phyloP scores from a whole-genome alignment of 2,113 vertebrate species.

The Colinus virginianus region DNA sequence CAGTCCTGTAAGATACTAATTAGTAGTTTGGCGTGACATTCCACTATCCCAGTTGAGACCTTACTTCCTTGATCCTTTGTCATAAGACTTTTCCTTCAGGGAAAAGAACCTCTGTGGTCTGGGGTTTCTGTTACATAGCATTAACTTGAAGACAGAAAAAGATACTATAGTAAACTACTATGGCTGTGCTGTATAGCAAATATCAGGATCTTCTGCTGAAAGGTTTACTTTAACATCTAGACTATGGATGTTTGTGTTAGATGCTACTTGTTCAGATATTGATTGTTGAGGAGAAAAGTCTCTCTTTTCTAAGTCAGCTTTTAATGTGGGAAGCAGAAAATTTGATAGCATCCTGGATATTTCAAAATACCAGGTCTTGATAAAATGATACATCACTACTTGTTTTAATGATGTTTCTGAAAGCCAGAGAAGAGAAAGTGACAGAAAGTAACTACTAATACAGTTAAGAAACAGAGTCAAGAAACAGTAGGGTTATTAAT shows the following conservation, averaged over 20 bases:
- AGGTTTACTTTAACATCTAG: slow-evolving; percentile 53
- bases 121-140: neutral
- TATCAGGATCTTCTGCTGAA: slow-evolving; percentile 36
- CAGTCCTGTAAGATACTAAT: neutral
- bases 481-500: neutral
- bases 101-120: neutral
- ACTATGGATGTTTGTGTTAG: slow-evolving; percentile 12
- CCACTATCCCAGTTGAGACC: neutral
- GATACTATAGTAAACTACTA: slow-evolving; percentile 26
- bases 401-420: slow-evolving; percentile 21
- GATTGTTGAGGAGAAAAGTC: neutral
- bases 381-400: slow-evolving; percentile 30
- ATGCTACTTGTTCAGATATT: slow-evolving; percentile 20
- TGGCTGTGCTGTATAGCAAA: neutral
- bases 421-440: slow-evolving; percentile 32
- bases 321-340: slow-evolving; percentile 10
- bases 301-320: neutral
- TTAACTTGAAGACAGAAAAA: neutral
- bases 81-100: neutral
- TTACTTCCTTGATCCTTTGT: neutral
- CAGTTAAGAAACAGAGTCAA: slow-evolving; percentile 17
- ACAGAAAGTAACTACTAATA: slow-evolving; percentile 36
- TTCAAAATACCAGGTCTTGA: slow-evolving; percentile 33
- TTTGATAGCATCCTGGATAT: slow-evolving; percentile 26
- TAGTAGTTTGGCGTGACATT: neutral